A percentile compares a stretch with the other conserved stretches of the same genome.
Evolutionary conservation across 2,797 vertebrate species (phyloP).

Genomic region (Nyctibius grandis): DNA sequence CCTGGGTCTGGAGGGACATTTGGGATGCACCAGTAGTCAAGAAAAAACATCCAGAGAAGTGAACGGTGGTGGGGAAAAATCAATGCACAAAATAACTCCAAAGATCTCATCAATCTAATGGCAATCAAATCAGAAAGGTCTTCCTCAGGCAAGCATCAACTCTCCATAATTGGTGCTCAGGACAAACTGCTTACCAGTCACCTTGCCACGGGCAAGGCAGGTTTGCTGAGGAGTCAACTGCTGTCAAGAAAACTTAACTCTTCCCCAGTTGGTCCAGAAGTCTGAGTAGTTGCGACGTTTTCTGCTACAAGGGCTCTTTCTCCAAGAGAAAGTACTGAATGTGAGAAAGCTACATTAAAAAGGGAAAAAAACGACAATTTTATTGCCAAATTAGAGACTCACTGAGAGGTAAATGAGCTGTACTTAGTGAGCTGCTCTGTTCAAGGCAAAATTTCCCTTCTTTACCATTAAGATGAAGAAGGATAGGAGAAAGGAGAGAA

Average conservation of each 20-base stretch:
- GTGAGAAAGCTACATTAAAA: background rate
- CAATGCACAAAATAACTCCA: background rate
- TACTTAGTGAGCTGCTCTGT: background rate
- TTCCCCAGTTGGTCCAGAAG: constrained; percentile 1
- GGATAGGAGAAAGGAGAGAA: background rate
- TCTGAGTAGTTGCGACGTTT: background rate
- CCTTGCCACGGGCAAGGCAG: background rate
- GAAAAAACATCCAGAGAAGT: background rate
- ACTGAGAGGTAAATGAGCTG: background rate
- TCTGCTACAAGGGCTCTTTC: background rate
- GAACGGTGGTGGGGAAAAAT: background rate
- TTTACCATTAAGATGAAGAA: background rate
- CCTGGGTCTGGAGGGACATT: background rate
- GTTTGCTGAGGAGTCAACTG: background rate
- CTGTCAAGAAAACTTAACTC: background rate
- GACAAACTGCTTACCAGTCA: background rate
- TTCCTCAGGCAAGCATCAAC: background rate
- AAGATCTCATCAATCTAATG: background rate
- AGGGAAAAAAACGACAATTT: background rate
- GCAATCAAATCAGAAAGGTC: background rate
- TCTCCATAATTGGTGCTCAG: background rate
- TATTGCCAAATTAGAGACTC: constrained; percentile 43
- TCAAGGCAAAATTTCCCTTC: constrained; percentile 16
- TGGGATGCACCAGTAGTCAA: background rate
- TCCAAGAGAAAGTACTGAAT: background rate